These are phyloP conservation scores for Ganaspis brasiliensis DNA, from an alignment of 2,888 invertebrate species.

Conservation along the genomic window DNA sequence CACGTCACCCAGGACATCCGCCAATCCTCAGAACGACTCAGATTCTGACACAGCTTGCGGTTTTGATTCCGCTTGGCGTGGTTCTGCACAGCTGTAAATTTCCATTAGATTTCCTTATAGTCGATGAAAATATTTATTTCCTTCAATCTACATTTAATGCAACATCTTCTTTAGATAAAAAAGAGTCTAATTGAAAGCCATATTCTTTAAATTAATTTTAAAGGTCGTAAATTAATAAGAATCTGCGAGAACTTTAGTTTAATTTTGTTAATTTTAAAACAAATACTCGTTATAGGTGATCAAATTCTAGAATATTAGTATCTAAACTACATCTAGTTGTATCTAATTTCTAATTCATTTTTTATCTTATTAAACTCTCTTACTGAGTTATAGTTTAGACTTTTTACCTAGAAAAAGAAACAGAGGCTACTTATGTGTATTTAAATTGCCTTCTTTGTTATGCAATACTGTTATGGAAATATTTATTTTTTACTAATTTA, in stretches of 20 bases:
- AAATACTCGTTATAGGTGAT: no score
- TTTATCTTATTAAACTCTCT: background rate
- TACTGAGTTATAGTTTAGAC: background rate
- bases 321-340: no score
- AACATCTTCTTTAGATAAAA: background rate
- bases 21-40: constrained; percentile 84
- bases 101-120: constrained; percentile 27
- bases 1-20: constrained; percentile 78
- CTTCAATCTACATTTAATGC: background rate
- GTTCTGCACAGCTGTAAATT: constrained; percentile 73
- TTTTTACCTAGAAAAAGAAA: background rate
- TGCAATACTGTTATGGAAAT: background rate
- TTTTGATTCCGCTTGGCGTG: constrained; percentile 89
- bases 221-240: no score
- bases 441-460: background rate
- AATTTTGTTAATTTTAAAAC: no score
- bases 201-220: no score
- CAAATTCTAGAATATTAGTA: no score
- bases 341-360: background rate
- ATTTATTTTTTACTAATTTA: background rate
- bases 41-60: constrained; percentile 95
- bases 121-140: background rate
- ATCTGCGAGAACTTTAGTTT: no score
- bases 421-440: background rate
- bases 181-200: background rate